Evolutionary conservation across 2,888 invertebrate genomes (phyloP).

Genomic region (Lepidocyrtinus sp.): DNA sequence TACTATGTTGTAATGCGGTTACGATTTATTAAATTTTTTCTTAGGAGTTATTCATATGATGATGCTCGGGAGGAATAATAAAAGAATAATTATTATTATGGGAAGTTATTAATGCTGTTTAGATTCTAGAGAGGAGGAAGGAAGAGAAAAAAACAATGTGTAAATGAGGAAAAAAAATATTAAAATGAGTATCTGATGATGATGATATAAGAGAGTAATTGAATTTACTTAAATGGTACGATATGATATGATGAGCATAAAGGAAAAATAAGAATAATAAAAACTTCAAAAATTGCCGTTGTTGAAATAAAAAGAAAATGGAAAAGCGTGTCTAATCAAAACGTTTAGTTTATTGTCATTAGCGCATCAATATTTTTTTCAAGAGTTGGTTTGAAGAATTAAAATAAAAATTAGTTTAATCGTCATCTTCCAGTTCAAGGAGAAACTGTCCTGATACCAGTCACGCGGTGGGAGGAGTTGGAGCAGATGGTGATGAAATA

Average conservation of each 20-base stretch:
- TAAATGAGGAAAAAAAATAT: constrained; percentile 25
- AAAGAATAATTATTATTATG: no score
- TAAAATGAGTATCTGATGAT: background rate
- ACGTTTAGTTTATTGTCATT: no score
- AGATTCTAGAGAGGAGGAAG: background rate
- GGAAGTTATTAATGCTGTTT: constrained; percentile 5
- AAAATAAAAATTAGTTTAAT: no score
- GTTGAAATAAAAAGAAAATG: constrained; percentile 38
- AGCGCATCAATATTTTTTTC: no score
- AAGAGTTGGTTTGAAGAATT: no score
- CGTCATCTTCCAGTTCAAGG: background rate
- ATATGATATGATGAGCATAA: constrained; percentile 18
- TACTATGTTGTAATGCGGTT: constrained; percentile 41
- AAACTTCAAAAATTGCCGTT: constrained; percentile 57
- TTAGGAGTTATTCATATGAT: constrained; percentile 29
- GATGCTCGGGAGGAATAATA: background rate
- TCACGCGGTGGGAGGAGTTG: background rate
- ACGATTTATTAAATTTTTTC: constrained; percentile 28
- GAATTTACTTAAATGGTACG: background rate
- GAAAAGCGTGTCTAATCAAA: no score
- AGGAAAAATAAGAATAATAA: constrained; percentile 34
- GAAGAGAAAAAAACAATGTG: constrained; percentile 4
- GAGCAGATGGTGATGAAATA: background rate
- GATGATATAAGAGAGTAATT: background rate
- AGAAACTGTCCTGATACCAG: background rate